phyloP scores from a whole-genome alignment of 2,888 invertebrate species.

The Tolmerus cingulatus region DNA sequence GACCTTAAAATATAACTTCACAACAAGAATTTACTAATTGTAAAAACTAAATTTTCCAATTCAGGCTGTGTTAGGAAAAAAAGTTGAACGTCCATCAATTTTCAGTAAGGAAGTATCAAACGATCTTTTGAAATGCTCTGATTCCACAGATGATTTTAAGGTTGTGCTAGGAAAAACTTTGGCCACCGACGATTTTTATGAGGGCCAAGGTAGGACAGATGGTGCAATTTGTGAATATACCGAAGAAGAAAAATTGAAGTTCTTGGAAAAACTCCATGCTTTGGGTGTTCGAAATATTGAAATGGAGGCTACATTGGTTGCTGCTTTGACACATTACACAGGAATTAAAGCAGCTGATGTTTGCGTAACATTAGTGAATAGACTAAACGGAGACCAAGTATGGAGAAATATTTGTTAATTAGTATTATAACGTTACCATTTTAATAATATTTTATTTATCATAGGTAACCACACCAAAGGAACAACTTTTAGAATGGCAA shows the following conservation, averaged over 20 bases:
- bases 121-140: slow-evolving; percentile 53
- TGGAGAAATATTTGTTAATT: slow-evolving; percentile 51
- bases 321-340: slow-evolving; percentile 72
- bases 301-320: slow-evolving; percentile 80
- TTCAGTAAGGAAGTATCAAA: slow-evolving; percentile 76
- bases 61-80: slow-evolving; percentile 84
- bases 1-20: background rate
- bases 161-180: slow-evolving; percentile 75
- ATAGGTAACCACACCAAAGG: slow-evolving; percentile 64
- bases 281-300: slow-evolving; percentile 78
- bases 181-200: slow-evolving; percentile 82
- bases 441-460: background rate
- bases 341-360: slow-evolving; percentile 73
- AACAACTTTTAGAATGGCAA: slow-evolving; percentile 71
- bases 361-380: slow-evolving; percentile 76
- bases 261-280: slow-evolving; percentile 65
- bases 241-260: slow-evolving; percentile 71
- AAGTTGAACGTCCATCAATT: slow-evolving; percentile 79
- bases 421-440: background rate
- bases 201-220: slow-evolving; percentile 79
- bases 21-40: too few relatives aligned
- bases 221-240: slow-evolving; percentile 78
- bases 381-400: slow-evolving; percentile 76
- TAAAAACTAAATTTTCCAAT: background rate
- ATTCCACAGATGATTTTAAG: slow-evolving; percentile 64